phyloP scores from a whole-genome alignment of 2,797 vertebrate species.

The Euphonia xanthogaster region DNA sequence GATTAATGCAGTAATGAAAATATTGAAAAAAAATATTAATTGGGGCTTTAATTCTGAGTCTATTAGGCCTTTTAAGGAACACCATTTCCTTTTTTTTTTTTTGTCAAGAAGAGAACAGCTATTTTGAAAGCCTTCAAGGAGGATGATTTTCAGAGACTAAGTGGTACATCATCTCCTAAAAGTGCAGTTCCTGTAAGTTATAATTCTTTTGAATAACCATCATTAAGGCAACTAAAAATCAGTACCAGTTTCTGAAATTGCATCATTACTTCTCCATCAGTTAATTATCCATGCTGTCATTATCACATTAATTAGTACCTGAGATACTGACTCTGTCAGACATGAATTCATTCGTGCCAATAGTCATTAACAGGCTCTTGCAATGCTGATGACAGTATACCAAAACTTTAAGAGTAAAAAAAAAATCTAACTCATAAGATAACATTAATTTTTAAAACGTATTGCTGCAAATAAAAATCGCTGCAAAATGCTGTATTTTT shows the following conservation, averaged over 20 bases:
- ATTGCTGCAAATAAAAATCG: neutral
- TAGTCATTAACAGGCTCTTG: slow-evolving; percentile 44
- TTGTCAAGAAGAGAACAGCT: neutral
- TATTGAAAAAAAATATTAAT: neutral
- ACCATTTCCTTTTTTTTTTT: neutral
- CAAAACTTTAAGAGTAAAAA: neutral
- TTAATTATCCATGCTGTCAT: slow-evolving; percentile 55
- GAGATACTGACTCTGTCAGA: slow-evolving; percentile 44
- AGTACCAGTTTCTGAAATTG: slow-evolving; percentile 30
- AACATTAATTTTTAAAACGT: neutral
- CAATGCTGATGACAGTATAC: slow-evolving; percentile 22
- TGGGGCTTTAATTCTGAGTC: neutral
- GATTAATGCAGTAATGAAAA: neutral
- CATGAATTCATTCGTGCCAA: slow-evolving; percentile 46
- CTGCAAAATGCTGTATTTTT: neutral
- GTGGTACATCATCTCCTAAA: neutral
- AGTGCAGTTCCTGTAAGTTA: neutral
- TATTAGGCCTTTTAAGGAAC: neutral
- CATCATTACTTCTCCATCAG: slow-evolving; percentile 45
- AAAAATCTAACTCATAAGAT: slow-evolving; percentile 3
- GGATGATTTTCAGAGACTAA: neutral
- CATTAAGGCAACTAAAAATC: slow-evolving; percentile 27
- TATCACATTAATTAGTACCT: slow-evolving; percentile 59
- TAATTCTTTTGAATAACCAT: slow-evolving; percentile 7
- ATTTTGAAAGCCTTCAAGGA: slow-evolving; percentile 1